Conservation (phyloP, 2,888 invertebrate species). For the Halictus quadricinctus region DNA sequence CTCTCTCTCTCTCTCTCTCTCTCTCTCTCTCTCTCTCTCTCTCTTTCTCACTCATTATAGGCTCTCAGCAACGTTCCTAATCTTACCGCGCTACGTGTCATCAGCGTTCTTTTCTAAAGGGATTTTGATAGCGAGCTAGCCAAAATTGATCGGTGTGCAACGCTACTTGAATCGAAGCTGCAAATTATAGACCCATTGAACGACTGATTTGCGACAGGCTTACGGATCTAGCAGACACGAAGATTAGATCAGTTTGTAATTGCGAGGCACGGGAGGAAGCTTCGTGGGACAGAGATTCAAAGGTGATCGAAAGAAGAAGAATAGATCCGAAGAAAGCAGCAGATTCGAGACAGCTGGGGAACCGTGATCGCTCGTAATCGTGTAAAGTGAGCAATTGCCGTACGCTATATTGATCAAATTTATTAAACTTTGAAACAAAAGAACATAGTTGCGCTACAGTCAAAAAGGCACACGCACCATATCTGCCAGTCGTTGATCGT, state of each 20-base stretch:
- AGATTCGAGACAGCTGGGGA: background rate
- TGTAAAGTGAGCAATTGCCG: constrained; percentile 10
- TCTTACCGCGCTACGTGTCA: background rate
- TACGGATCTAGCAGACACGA: background rate
- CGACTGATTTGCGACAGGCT: background rate
- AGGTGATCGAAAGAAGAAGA: background rate
- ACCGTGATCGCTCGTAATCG: background rate
- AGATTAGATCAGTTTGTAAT: background rate
- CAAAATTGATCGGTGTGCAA: too few relatives aligned
- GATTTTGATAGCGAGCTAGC: background rate
- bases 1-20: background rate
- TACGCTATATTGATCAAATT: background rate
- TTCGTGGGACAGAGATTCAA: background rate
- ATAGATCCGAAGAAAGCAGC: background rate
- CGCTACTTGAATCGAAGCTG: background rate
- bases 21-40: background rate
- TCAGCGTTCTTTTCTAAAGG: background rate
- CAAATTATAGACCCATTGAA: background rate
- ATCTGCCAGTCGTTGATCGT: constrained; percentile 2
- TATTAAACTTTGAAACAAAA: constrained; percentile 8
- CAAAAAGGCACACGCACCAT: constrained; percentile 7
- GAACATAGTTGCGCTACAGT: constrained; percentile 12
- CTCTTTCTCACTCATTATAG: background rate
- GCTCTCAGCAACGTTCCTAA: background rate
- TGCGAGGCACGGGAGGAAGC: background rate